Conservation (phyloP, 2,888 invertebrate species). For the Gandaritis pyraliata region DNA sequence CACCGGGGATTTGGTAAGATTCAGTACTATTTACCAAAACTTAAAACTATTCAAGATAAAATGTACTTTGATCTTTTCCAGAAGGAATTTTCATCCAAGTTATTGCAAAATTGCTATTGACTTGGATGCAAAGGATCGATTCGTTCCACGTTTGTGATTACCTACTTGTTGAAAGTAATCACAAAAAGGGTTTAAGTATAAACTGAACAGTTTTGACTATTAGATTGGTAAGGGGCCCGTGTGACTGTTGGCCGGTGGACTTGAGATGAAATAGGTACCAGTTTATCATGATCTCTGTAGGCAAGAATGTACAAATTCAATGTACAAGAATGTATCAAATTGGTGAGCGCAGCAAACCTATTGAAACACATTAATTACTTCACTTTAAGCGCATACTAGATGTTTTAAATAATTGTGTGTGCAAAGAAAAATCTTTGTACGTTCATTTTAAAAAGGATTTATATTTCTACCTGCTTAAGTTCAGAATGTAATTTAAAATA, state of each 20-base stretch:
- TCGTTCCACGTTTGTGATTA: constrained; percentile 33
- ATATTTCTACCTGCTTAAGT: too few relatives aligned
- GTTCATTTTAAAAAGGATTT: too few relatives aligned
- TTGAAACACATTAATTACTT: too few relatives aligned
- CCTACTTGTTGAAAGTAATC: constrained; percentile 31
- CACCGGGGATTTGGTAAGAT: constrained; percentile 57
- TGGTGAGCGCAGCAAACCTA: too few relatives aligned
- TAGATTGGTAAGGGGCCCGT: constrained; percentile 51
- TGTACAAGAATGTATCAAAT: too few relatives aligned
- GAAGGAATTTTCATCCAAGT: constrained; percentile 45
- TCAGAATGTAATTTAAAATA: too few relatives aligned
- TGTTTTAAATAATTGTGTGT: too few relatives aligned
- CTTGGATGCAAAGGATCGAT: constrained; percentile 36
- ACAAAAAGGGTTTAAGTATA: constrained; percentile 67
- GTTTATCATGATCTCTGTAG: too few relatives aligned
- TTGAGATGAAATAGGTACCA: constrained; percentile 18
- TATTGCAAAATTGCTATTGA: constrained; percentile 38
- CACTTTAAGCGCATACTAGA: too few relatives aligned
- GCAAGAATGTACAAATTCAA: too few relatives aligned
- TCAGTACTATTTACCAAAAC: constrained; percentile 39
- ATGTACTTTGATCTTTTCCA: constrained; percentile 78
- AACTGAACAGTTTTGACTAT: constrained; percentile 46
- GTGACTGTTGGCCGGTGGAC: constrained; percentile 28
- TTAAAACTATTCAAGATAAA: constrained; percentile 59
- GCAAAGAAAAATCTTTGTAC: too few relatives aligned